These are phyloP conservation scores for Theropithecus gelada DNA, from an alignment of 2,113 vertebrate genomes.

Conservation along the genomic window DNA sequence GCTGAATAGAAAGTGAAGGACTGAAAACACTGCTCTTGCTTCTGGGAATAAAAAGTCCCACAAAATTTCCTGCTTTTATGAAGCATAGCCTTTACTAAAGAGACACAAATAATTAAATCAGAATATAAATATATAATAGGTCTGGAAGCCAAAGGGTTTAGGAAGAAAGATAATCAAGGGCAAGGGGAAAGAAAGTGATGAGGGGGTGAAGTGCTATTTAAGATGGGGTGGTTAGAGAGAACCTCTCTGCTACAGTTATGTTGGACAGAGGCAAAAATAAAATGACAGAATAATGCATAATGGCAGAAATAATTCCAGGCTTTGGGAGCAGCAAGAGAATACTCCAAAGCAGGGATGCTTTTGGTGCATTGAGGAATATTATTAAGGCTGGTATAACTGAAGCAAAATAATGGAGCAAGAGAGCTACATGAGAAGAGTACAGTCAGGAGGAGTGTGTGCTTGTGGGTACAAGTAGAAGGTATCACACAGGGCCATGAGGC, in stretches of 20 bases:
- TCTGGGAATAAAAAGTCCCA: background rate
- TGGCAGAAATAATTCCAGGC: background rate
- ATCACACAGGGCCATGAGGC: background rate
- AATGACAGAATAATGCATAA: background rate
- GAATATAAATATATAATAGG: background rate
- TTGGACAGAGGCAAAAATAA: background rate
- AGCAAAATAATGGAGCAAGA: background rate
- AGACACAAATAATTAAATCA: background rate
- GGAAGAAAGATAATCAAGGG: background rate
- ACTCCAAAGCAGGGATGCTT: background rate
- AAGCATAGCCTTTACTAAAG: background rate
- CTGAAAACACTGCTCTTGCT: background rate
- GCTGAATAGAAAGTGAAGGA: background rate
- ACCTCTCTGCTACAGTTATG: background rate
- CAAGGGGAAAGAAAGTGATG: background rate
- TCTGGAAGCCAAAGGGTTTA: background rate
- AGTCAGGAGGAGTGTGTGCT: accelerated
- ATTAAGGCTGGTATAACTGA: background rate
- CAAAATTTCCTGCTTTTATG: background rate
- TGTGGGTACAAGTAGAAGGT: background rate
- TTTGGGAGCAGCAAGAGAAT: background rate
- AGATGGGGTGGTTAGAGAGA: background rate
- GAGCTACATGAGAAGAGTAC: background rate
- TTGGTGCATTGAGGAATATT: background rate
- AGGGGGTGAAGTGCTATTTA: background rate